Base-by-base conservation (phyloP, 2,113 vertebrate species). In the Chelonoidis abingdonii region DNA sequence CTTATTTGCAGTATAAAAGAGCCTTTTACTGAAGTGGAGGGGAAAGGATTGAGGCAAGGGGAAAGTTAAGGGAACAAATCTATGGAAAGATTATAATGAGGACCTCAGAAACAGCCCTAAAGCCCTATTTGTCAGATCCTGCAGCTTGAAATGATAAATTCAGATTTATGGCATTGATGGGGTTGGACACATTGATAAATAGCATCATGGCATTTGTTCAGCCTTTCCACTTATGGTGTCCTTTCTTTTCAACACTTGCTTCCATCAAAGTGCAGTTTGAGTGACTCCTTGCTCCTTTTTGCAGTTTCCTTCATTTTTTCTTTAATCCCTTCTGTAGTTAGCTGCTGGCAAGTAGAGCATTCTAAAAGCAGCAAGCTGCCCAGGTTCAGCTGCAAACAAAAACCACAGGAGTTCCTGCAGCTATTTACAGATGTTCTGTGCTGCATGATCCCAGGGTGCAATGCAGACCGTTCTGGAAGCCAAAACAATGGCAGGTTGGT, bases 161-260 rank as follows among this genome's bases (percentile, higher is more conserved):
- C 0, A 17, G 5, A n/a, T 11, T 1, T 1, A 8, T 6, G 8
- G n/a, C 75, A 24, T 6, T 0, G 3, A 2, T 10, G 8, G 14
- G 1, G n/a, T 3, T 2, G 50, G 5, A 11, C 2, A 1, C 47
- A 44, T 2, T 24, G n/a, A 2, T 52, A 17, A 44, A 6, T 35
- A 2, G 3, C 31, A 19, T 29, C 0, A 2, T 1, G 9, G 3
- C 35, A 27, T 41, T 11, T 59, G 4, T 2, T 13, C 47, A 5
- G 6, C 49, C 1, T 9, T 16, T 17, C 41, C 44, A 27, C 41
- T 16, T 25, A 14, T 29, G 41, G 41, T 13, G 11, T 13, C 11
- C 10, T 53, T 31, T 35, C 4, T 38, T 29, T 54, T 75, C 75
- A 85, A 35, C 27, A 8, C 5, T 0, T 2, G 2, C 41, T 86